Percentiles rank a stretch among this genome's conserved stretches.
phyloP scores from a whole-genome alignment of 2,888 invertebrate genomes.

The Palloptera scutellata region DNA sequence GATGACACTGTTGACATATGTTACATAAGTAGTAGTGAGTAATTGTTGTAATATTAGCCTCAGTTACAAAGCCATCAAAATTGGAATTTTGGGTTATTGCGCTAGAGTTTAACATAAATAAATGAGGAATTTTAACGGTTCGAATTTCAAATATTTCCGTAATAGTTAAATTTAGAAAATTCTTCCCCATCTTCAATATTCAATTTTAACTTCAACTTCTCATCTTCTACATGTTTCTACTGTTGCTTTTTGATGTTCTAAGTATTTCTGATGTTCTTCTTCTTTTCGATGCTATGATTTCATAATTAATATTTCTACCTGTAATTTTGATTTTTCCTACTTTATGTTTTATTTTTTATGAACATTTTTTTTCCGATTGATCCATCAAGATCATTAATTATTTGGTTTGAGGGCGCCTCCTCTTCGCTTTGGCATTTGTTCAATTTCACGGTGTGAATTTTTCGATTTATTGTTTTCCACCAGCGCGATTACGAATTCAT shows the following conservation, averaged over 20 bases:
- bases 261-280: slow-evolving; percentile 23
- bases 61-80: not conserved
- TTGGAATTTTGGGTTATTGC: not conserved
- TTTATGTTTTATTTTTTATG: not conserved
- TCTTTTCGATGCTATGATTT: slow-evolving; percentile 21
- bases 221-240: not conserved
- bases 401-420: slow-evolving; percentile 39
- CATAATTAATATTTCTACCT: not conserved
- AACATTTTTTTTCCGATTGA: slow-evolving; percentile 40
- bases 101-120: too few relatives aligned
- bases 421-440: slow-evolving; percentile 42
- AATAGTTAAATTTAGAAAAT: not conserved
- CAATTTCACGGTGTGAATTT: slow-evolving; percentile 47
- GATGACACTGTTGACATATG: slow-evolving; percentile 10
- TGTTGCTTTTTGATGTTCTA: not conserved
- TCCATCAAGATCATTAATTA: slow-evolving; percentile 55
- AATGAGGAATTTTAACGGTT: not conserved
- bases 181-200: not conserved
- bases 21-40: not conserved
- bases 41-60: not conserved
- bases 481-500: slow-evolving; percentile 32
- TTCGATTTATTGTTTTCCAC: slow-evolving; percentile 35
- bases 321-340: too few relatives aligned
- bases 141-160: not conserved
- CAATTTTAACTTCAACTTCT: not conserved